These are phyloP conservation scores for Xestia ashworthii DNA, from an alignment of 2,888 invertebrate genomes.

Conservation along the genomic window DNA sequence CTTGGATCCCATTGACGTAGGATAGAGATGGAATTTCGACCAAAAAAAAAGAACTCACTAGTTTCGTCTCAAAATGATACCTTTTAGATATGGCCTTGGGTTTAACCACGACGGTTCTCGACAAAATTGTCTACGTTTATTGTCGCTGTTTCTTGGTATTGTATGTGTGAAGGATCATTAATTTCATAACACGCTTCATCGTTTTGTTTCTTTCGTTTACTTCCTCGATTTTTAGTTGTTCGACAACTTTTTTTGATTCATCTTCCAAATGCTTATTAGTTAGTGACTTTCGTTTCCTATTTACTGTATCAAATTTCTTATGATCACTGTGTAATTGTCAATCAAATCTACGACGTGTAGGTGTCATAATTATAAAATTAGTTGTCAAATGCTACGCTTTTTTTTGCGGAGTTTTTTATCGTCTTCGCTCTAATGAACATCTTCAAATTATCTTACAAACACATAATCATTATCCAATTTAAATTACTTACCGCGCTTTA, in stretches of 20 bases:
- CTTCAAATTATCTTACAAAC: background rate
- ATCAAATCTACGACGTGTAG: background rate
- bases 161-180: background rate
- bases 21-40: background rate
- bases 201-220: background rate
- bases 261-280: background rate
- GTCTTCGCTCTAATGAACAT: background rate
- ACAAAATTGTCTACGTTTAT: background rate
- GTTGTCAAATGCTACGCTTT: background rate
- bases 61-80: background rate
- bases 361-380: background rate
- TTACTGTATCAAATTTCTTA: background rate
- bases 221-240: background rate
- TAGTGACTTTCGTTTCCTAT: too few relatives aligned
- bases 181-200: background rate
- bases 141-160: background rate
- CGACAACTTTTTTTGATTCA: background rate
- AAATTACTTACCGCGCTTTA: slow-evolving; percentile 21
- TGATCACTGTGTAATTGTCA: background rate
- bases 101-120: background rate
- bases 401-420: background rate
- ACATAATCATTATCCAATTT: slow-evolving; percentile 31
- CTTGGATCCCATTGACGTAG: background rate
- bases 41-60: background rate
- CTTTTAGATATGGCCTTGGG: slow-evolving; percentile 10